Evolutionary conservation across 2,113 vertebrate species (phyloP).

Genomic region (Heterotilapia buettikoferi): DNA sequence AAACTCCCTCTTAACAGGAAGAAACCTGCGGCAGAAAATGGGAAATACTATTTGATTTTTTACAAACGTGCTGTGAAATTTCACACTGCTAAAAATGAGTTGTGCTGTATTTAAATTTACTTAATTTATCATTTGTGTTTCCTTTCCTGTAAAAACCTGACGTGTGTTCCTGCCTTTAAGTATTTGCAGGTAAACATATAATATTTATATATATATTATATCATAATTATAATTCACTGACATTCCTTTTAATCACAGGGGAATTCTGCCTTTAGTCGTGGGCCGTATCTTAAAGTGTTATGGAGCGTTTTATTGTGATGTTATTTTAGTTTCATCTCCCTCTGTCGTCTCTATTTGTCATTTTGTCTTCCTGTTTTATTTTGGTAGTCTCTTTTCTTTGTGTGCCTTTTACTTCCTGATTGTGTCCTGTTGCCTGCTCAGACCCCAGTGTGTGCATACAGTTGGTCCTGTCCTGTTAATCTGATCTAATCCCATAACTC

Average conservation of each 20-base stretch:
- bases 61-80: not conserved
- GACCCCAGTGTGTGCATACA: accelerated
- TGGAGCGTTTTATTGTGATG: not conserved
- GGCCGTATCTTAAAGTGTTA: not conserved
- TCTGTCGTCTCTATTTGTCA: not conserved
- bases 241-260: accelerated
- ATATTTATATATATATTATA: accelerated
- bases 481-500: not conserved
- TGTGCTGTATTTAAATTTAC: accelerated
- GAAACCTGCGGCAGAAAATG: not conserved
- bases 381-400: not conserved
- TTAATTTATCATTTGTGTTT: not conserved
- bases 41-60: not conserved
- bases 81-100: accelerated
- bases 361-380: not conserved
- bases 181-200: not conserved
- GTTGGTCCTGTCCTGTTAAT: not conserved
- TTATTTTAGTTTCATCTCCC: not conserved
- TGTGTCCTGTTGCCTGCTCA: not conserved
- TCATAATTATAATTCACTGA: not conserved
- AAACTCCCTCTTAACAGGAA: not conserved
- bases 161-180: not conserved
- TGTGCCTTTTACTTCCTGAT: not conserved
- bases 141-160: not conserved
- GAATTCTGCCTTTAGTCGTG: not conserved